Evolutionary conservation across 1,140 invertebrate species (phyloP), one percentile per base, ranked within the genome.

Genomic region (Pygmarrhopalites habei): DNA sequence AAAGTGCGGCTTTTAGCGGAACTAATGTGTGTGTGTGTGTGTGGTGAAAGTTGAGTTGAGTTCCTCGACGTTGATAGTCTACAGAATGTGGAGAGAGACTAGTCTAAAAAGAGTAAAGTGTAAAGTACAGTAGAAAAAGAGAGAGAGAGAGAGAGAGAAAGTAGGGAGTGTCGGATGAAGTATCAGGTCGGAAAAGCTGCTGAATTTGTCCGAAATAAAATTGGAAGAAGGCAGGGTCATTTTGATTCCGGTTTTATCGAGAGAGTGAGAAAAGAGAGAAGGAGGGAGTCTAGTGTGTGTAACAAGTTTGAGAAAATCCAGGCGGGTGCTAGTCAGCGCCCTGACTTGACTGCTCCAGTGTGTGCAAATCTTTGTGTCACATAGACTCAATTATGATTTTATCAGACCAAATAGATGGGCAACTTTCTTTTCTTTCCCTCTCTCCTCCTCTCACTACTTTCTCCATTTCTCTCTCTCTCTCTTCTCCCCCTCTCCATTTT

Each of bases 341-440:
- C n/a, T n/a, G n/a, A n/a, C n/a, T n/a, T n/a, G n/a, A n/a, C n/a
- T n/a, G n/a, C n/a, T n/a, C n/a, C n/a, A n/a, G 28, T 65, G 65
- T 71, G 69, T 68, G 69, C 69, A 71, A 71, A 71, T 71, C 69
- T 71, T 66, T 68, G 69, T 69, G 64, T 68, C 69, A 71, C 66
- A 57, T 66, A 53, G 69, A 71, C 66, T 71, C 69, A 71, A 71
- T 71, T 71, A 68, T 68, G 66, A 68, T 71, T 68, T 71, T 71
- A 71, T 71, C 69, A 47, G 46, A 46, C 58, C 64, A 68, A 71
- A 71, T 71, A 71, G 69, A 71, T 71, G 69, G 69, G 66, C 66
- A 65, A 68, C 49, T 71, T 71, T 66, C 65, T 66, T 66, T 70
- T 70, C 63, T 64, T 60, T 65, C 57, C 65, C 52, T 44, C 60